Percentiles rank a stretch among this genome's conserved stretches.
Evolutionary conservation across 2,113 vertebrate genomes (phyloP).

Genomic region (Cettia cetti): DNA sequence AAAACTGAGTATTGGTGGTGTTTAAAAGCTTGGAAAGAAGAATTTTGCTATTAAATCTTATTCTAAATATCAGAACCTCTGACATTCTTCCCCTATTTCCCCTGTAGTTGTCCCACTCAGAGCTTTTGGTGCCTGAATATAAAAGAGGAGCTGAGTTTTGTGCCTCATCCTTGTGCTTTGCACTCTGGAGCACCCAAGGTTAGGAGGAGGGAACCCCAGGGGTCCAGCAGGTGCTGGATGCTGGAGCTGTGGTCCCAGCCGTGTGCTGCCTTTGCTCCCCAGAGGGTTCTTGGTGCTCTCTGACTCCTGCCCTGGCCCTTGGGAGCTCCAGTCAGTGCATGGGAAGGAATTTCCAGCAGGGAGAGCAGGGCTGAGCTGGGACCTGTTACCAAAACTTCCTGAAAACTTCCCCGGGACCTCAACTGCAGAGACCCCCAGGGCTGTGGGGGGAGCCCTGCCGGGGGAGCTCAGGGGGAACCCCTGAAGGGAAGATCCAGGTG

Average conservation of each 20-base stretch:
- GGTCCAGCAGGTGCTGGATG: not conserved
- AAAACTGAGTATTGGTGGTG: not conserved
- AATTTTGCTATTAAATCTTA: not conserved
- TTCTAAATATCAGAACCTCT: not conserved
- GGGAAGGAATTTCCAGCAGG: not conserved
- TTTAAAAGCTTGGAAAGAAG: not conserved
- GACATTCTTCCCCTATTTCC: fast-evolving
- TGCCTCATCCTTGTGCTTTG: not conserved
- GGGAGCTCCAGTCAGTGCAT: fast-evolving
- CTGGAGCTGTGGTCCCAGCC: not conserved
- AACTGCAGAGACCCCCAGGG: fast-evolving
- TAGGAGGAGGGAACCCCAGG: not conserved
- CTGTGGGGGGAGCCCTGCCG: too few species aligned
- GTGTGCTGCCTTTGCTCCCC: not conserved
- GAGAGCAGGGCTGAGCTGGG: not conserved
- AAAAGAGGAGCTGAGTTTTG: not conserved
- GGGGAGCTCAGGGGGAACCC: too few species aligned
- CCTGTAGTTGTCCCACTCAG: fast-evolving
- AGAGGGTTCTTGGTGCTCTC: not conserved
- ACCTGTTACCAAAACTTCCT: not conserved
- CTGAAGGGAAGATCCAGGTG: too few species aligned
- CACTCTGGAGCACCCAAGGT: not conserved
- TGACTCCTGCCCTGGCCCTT: not conserved
- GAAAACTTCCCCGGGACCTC: not conserved
- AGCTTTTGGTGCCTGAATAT: not conserved